phyloP scores from a whole-genome alignment of 2,888 invertebrate species.

The Hymenopus coronatus region DNA sequence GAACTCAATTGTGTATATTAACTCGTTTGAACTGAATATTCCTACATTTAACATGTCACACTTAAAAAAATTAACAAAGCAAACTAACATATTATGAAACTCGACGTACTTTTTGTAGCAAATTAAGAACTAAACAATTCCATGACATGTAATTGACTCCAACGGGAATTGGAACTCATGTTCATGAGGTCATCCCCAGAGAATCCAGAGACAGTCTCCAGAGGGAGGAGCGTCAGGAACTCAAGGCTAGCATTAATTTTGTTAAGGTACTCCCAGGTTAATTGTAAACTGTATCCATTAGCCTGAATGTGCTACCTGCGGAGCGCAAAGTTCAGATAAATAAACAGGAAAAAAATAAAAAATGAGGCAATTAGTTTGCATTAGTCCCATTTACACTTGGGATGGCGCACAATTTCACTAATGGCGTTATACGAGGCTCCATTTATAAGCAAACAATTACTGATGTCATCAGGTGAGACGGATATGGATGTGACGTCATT shows the following conservation, averaged over 20 bases:
- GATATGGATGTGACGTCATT: constrained; percentile 1
- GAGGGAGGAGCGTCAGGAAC: neutral
- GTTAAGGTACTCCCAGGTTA: neutral
- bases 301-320: neutral
- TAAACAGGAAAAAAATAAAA: neutral
- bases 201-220: neutral
- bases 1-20: too few relatives aligned
- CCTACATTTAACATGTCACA: too few relatives aligned
- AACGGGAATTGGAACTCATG: neutral
- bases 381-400: neutral
- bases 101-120: too few relatives aligned
- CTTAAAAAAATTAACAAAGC: too few relatives aligned
- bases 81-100: too few relatives aligned
- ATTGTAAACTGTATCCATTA: neutral
- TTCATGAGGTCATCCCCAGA: neutral
- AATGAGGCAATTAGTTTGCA: neutral
- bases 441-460: constrained; percentile 2
- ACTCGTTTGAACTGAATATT: too few relatives aligned
- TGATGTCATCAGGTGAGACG: constrained; percentile 4
- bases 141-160: neutral
- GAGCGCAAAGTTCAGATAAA: neutral
- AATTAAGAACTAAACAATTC: neutral
- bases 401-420: neutral
- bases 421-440: neutral
- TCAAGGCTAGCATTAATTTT: neutral